Conservation (phyloP, 2,888 invertebrate species). For the Enchytraeus crypticus region DNA sequence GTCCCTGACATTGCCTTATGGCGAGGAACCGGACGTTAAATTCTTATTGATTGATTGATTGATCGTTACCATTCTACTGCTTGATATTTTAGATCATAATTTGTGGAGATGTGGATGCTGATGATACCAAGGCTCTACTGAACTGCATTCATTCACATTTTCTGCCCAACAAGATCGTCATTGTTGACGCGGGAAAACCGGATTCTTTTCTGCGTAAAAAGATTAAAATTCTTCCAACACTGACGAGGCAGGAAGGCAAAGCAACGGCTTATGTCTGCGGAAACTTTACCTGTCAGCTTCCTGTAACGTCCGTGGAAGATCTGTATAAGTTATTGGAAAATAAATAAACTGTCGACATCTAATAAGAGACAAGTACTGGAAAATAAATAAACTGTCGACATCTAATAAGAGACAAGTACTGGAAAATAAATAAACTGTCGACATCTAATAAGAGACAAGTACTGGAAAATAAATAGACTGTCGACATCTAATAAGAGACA, state of each 20-base stretch:
- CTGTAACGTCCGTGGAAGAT: conserved; percentile 58
- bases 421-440: too few relatives aligned
- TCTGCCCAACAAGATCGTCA: conserved; percentile 60
- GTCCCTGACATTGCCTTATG: too few relatives aligned
- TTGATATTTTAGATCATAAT: conserved; percentile 42
- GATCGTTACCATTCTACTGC: too few relatives aligned
- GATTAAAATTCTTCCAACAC: conserved; percentile 37
- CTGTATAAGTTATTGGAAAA: conserved; percentile 6
- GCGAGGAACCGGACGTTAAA: too few relatives aligned
- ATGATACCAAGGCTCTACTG: conserved; percentile 61
- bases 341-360: too few relatives aligned
- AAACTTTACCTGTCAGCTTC: conserved; percentile 65
- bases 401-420: too few relatives aligned
- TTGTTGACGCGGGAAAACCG: conserved; percentile 54
- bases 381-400: too few relatives aligned
- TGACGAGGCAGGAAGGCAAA: conserved; percentile 55
- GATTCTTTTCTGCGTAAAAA: conserved; percentile 47
- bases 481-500: too few relatives aligned
- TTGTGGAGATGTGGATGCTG: conserved; percentile 58
- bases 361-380: too few relatives aligned
- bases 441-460: too few relatives aligned
- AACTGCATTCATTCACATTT: conserved; percentile 59
- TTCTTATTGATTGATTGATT: too few relatives aligned
- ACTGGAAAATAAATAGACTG: too few relatives aligned
- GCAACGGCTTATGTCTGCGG: conserved; percentile 72